Evolutionary conservation across 2,113 vertebrate genomes (phyloP), one percentile per base, ranked within the genome.

Genomic region (Cyanoderma ruficeps): DNA sequence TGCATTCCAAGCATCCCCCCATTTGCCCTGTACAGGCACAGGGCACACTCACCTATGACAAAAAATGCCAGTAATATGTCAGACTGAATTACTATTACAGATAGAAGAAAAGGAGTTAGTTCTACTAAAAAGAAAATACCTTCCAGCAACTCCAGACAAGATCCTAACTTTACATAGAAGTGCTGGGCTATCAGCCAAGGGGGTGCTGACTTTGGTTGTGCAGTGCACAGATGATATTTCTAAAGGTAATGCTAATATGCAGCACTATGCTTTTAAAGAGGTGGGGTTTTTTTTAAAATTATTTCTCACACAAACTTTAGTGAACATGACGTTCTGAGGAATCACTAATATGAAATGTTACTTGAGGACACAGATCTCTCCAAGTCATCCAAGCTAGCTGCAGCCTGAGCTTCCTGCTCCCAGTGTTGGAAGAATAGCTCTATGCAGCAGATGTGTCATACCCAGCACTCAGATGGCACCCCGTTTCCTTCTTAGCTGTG

Each of bases 291-390:
- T 27, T 61, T 49, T n/a, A n/a, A 11, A 13, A 19, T 60, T 31
- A 30, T 60, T 83, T 75, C 41, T 78, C 57, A 39, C 67, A 72
- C 17, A 57, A 71, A 84, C 53, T 79, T 69, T 16, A 21, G 59
- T 49, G 68, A 95, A 88, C 60, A 9, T 63, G 23, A 72, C 44
- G 2, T 94, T 90, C 79, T 39, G 41, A 87, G 65, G 60, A 81
- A 57, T 88, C 86, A 72, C 80, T 86, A 92, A 90, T 46, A 78
- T 7, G 47, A 96, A 96, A 95, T n/a, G 61, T 78, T 94, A 95
- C 82, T 50, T 72, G 86, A 92, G 75, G 80, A 88, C 89, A 95
- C 83, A 76, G 53, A 83, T 87, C 72, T 90, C 52, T 84, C 69
- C 76, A 68, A 93, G 85, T 68, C 76, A 82, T 75, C 80, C 88